Percentiles rank a stretch among this genome's conserved stretches.
Evolutionary conservation across 2,888 invertebrate genomes (phyloP).

Genomic region (Chrysodeixis includens): DNA sequence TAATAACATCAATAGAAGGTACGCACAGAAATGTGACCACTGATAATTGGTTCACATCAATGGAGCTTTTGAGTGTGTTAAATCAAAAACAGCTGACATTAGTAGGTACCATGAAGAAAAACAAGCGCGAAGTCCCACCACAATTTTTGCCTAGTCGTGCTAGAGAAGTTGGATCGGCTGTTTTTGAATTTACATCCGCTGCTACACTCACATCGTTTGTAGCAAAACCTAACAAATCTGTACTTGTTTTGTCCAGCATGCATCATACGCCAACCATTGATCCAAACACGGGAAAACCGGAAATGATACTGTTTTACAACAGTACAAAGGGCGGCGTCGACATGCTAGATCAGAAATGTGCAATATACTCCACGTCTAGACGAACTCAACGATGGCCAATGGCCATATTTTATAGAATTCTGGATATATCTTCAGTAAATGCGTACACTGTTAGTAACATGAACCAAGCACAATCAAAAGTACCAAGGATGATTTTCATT

Average conservation of each 20-base stretch:
- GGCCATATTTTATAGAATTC: no score
- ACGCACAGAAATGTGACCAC: conserved; percentile 45
- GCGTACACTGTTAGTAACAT: no score
- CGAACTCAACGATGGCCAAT: no score
- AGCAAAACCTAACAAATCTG: conserved; percentile 14
- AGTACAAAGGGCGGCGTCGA: conserved; percentile 36
- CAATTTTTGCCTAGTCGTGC: no score
- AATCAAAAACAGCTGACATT: conserved; percentile 34
- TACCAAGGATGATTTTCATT: no score
- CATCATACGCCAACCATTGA: conserved; percentile 29
- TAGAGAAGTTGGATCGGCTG: neutral
- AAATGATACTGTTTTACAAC: conserved; percentile 38
- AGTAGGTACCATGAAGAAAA: conserved; percentile 40
- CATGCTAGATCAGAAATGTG: conserved; percentile 34
- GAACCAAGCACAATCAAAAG: no score
- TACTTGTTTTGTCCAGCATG: conserved; percentile 24
- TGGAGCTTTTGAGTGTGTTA: conserved; percentile 35
- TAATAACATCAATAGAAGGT: conserved; percentile 33
- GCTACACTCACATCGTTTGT: conserved; percentile 4
- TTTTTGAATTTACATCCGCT: conserved; percentile 13
- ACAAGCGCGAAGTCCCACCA: neutral
- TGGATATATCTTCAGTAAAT: no score
- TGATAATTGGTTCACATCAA: conserved; percentile 50
- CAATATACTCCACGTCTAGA: conserved; percentile 31
- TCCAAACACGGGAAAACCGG: conserved; percentile 18